Percentiles rank a stretch among this genome's conserved stretches.
Evolutionary conservation across 2,113 vertebrate genomes (phyloP).

Genomic region (Etia nguti): DNA sequence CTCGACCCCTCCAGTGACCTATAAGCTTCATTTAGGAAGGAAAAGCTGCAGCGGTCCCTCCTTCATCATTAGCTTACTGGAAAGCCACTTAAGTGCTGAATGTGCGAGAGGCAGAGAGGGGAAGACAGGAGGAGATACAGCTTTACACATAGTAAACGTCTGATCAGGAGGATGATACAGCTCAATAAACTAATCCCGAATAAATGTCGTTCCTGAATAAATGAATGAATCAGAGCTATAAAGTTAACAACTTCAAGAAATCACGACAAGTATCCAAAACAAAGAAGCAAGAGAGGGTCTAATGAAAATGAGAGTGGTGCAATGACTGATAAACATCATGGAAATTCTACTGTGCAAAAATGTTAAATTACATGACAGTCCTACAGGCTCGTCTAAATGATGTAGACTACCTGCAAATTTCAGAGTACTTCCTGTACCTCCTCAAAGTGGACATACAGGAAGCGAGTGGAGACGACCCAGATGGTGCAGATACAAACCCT

Average conservation of each 20-base stretch:
- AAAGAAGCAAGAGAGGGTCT: background rate
- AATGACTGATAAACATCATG: background rate
- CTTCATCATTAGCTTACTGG: constrained; percentile 54
- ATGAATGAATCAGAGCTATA: background rate
- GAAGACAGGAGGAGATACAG: background rate
- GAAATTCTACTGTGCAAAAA: background rate
- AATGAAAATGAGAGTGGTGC: background rate
- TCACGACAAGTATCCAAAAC: background rate
- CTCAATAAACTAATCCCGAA: constrained; percentile 16
- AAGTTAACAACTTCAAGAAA: background rate
- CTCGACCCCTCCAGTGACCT: background rate
- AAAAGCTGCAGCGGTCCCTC: constrained; percentile 13
- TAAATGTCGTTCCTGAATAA: background rate
- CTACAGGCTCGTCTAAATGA: background rate
- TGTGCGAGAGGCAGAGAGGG: background rate
- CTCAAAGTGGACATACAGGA: constrained; percentile 46
- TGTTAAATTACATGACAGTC: background rate
- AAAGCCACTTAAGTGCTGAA: constrained; percentile 55
- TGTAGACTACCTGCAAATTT: constrained; percentile 18
- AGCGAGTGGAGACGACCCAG: constrained; percentile 62
- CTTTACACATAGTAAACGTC: background rate
- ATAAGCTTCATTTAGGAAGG: constrained; percentile 24
- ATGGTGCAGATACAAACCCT: constrained; percentile 63
- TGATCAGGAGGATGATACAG: background rate
- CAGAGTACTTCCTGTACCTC: background rate